A percentile compares a stretch with the other conserved stretches of the same genome.
Evolutionary conservation across 2,797 vertebrate species (phyloP).

Genomic region (Poliocrania exsul): DNA sequence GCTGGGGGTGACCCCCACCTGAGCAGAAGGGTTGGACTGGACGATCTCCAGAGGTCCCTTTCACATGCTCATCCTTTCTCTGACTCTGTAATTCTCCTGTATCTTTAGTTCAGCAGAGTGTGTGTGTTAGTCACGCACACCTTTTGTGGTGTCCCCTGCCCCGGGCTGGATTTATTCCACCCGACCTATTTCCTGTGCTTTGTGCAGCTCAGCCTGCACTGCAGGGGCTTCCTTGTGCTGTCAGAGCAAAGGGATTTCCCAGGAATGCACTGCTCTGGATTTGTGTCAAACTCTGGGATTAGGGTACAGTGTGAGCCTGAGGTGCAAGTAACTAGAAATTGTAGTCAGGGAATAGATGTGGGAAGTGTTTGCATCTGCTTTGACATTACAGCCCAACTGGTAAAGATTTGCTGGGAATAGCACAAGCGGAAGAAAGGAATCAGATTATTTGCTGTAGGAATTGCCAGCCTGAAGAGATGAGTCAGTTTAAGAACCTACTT

Average conservation of each 20-base stretch:
- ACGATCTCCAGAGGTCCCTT: background rate
- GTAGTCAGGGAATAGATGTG: background rate
- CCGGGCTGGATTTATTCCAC: background rate
- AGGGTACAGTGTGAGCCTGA: background rate
- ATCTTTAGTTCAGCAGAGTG: background rate
- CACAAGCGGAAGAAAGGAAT: background rate
- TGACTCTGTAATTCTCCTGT: background rate
- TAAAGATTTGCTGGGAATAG: background rate
- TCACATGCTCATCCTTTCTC: background rate
- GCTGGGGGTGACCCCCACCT: background rate
- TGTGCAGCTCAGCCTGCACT: background rate
- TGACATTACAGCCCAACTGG: background rate
- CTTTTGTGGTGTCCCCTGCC: conserved; percentile 23
- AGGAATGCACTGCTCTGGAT: background rate
- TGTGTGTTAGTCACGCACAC: background rate
- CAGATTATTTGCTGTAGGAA: background rate
- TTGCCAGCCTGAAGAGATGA: background rate
- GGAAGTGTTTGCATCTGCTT: background rate
- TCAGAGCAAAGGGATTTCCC: background rate
- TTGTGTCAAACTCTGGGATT: background rate
- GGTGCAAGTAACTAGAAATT: background rate
- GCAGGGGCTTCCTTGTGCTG: background rate
- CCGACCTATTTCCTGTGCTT: conserved; percentile 15
- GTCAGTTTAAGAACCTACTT: background rate
- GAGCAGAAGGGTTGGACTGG: background rate